Evolutionary conservation across 1,140 invertebrate genomes (phyloP).

Genomic region (Ceratina japonica): DNA sequence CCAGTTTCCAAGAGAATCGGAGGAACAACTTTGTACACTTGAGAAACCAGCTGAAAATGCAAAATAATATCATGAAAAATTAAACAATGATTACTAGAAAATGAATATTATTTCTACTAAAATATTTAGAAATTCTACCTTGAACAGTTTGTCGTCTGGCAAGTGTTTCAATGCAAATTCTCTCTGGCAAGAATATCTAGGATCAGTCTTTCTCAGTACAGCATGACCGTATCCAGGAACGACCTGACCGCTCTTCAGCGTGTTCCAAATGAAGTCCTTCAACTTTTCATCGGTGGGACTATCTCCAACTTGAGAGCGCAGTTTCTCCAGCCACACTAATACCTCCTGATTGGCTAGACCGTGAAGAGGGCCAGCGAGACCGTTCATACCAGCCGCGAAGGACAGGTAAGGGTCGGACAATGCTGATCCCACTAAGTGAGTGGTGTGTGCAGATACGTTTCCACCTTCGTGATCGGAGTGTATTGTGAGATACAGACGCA

Average conservation of each 20-base stretch:
- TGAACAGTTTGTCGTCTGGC: conserved; percentile 95
- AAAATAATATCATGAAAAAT: background rate
- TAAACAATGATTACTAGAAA: background rate
- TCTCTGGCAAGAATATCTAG: conserved; percentile 95
- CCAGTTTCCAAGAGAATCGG: conserved; percentile 95
- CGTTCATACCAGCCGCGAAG: conserved; percentile 96
- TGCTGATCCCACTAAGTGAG: conserved; percentile 96
- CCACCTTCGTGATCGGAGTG: conserved; percentile 98
- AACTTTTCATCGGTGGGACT: conserved; percentile 92
- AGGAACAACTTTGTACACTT: conserved; percentile 97
- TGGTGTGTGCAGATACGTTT: conserved; percentile 97
- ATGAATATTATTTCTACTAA: background rate
- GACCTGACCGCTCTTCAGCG: conserved; percentile 95
- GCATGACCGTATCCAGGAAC: conserved; percentile 98
- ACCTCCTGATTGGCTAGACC: conserved; percentile 98
- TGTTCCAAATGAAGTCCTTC: conserved; percentile 97
- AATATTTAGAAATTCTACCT: conserved; percentile 77
- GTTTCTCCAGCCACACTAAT: conserved; percentile 90
- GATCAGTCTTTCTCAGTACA: conserved; percentile 97
- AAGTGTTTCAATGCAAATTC: conserved; percentile 97
- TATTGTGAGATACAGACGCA: conserved; percentile 97
- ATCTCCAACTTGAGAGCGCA: conserved; percentile 89
- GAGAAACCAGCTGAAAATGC: conserved; percentile 86
- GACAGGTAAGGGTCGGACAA: conserved; percentile 97
- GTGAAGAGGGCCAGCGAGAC: conserved; percentile 96